Evolutionary conservation across 92 coral and sea anemone genomes (phyloP).

Genomic region (Phenganax marumi): DNA sequence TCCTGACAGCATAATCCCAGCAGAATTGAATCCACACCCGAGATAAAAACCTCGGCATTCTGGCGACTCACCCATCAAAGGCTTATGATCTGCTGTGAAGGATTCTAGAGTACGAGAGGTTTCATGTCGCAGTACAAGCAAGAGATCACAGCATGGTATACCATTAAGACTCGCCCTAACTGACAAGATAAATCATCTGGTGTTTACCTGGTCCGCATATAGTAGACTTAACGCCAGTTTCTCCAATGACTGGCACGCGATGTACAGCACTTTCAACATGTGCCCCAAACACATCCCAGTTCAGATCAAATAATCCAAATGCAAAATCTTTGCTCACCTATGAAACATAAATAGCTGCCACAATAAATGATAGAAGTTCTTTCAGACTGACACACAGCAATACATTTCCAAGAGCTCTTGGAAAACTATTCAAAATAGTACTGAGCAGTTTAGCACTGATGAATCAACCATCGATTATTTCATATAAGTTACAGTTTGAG

Average conservation of each 20-base stretch:
- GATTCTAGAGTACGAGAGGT: slow-evolving; percentile 54
- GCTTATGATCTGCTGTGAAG: slow-evolving; percentile 95
- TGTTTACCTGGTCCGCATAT: slow-evolving; percentile 83
- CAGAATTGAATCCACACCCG: slow-evolving; percentile 94
- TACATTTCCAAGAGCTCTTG: too few species aligned
- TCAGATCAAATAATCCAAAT: slow-evolving; percentile 88
- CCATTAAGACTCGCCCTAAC: too few species aligned
- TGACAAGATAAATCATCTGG: not conserved
- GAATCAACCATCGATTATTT: too few species aligned
- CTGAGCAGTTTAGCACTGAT: too few species aligned
- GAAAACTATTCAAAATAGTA: too few species aligned
- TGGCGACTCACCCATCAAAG: slow-evolving; percentile 92
- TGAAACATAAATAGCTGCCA: not conserved
- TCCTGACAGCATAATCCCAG: slow-evolving; percentile 97
- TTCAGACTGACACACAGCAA: too few species aligned
- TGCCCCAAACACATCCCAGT: slow-evolving; percentile 97
- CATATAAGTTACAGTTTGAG: not conserved
- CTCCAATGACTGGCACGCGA: slow-evolving; percentile 82
- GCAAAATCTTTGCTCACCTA: slow-evolving; percentile 96
- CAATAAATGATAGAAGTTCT: too few species aligned
- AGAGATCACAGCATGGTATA: not conserved
- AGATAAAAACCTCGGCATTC: slow-evolving; percentile 90
- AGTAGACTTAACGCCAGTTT: slow-evolving; percentile 95
- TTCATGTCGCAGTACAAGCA: not conserved
- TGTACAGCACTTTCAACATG: slow-evolving; percentile 93